Percentiles rank a stretch among this genome's conserved stretches.
phyloP scores from a whole-genome alignment of 1,140 invertebrate species.

The Zaprionus nigranus region DNA sequence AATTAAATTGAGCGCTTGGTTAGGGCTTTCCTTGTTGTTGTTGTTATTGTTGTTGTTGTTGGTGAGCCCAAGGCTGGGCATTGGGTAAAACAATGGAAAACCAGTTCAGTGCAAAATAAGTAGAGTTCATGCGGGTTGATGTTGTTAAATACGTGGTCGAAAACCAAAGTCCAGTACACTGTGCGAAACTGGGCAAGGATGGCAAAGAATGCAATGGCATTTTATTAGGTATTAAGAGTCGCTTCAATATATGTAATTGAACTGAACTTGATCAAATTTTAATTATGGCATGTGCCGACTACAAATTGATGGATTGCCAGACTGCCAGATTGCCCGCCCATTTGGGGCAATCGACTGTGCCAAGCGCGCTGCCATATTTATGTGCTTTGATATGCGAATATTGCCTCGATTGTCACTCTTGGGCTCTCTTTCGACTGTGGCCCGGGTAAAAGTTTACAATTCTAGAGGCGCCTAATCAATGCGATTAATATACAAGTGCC shows the following conservation, averaged over 20 bases:
- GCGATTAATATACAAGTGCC: constrained; percentile 72
- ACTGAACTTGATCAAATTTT: constrained; percentile 3
- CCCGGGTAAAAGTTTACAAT: constrained; percentile 30
- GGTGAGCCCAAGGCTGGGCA: constrained; percentile 25
- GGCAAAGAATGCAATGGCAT: constrained; percentile 1
- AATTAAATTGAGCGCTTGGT: constrained; percentile 64
- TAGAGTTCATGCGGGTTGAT: constrained; percentile 14
- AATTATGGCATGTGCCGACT: constrained; percentile 25
- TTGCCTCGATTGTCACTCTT: constrained; percentile 10
- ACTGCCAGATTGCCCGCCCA: constrained; percentile 2
- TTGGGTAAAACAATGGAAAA: constrained; percentile 45
- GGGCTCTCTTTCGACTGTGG: neutral
- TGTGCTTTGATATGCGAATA: constrained; percentile 10
- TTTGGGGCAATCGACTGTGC: neutral
- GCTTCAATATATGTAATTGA: constrained; percentile 27
- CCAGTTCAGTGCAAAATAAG: constrained; percentile 36
- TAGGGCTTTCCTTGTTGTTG: constrained; percentile 41
- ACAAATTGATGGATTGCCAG: constrained; percentile 16
- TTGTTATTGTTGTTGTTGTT: constrained; percentile 46
- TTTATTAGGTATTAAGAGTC: neutral
- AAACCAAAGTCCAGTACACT: neutral
- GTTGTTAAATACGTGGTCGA: neutral
- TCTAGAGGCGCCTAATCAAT: constrained; percentile 55
- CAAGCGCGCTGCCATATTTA: constrained; percentile 1
- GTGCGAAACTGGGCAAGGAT: neutral